These are phyloP conservation scores for Phalacrocorax pelagicus DNA, from an alignment of 2,113 vertebrate species.

Conservation along the genomic window DNA sequence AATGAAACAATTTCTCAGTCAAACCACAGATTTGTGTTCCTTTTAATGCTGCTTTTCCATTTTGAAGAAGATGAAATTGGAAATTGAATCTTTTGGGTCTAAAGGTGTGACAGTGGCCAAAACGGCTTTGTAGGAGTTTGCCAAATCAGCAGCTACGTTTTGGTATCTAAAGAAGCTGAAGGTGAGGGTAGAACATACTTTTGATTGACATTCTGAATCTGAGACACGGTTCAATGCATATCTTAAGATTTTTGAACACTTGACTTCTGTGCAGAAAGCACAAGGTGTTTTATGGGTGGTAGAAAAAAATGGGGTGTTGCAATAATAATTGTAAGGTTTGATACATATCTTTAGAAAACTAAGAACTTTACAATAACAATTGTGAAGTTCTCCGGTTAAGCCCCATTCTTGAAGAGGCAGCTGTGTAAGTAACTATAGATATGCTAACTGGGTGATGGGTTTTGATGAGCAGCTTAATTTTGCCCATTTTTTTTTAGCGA, in stretches of 20 bases:
- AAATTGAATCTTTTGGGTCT: background rate
- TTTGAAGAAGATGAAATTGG: background rate
- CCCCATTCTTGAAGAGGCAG: background rate
- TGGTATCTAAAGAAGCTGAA: background rate
- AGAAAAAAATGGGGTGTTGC: background rate
- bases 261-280: background rate
- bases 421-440: background rate
- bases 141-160: background rate
- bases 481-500: background rate
- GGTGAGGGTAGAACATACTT: background rate
- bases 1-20: background rate
- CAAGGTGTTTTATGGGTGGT: background rate
- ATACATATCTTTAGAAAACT: background rate
- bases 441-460: background rate
- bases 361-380: accelerated
- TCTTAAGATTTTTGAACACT: background rate
- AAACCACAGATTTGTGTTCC: background rate
- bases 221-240: background rate
- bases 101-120: background rate
- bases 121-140: background rate
- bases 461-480: background rate
- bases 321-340: background rate
- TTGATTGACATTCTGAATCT: background rate
- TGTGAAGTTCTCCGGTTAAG: background rate
- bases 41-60: background rate